Conservation (phyloP, 1,140 invertebrate genomes). For the Atopsyche davidsoni region DNA sequence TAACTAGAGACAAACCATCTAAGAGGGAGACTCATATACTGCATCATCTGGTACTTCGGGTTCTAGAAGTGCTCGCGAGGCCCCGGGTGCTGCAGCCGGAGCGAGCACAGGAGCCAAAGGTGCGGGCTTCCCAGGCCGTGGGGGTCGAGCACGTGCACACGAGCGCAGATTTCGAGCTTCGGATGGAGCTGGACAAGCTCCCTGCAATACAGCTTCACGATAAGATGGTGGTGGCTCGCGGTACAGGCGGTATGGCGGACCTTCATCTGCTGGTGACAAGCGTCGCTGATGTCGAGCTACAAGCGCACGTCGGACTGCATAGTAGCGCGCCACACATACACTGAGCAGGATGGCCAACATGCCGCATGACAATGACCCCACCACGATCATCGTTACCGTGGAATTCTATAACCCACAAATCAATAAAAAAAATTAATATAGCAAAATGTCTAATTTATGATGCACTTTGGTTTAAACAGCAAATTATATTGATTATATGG, state of each 20-base stretch:
- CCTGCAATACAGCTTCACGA: slow-evolving; percentile 27
- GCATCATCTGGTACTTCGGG: no score
- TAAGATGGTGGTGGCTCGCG: slow-evolving; percentile 27
- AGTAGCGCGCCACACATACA: slow-evolving; percentile 21
- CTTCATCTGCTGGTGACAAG: slow-evolving; percentile 23
- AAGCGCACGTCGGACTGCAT: slow-evolving; percentile 9
- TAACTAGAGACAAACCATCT: no score
- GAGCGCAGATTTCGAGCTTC: no score
- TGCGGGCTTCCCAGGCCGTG: no score
- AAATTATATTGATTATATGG: no score
- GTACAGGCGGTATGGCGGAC: slow-evolving; percentile 26
- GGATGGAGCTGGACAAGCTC: slow-evolving; percentile 26
- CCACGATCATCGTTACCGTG: slow-evolving; percentile 22
- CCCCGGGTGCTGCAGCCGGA: no score
- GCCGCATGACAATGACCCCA: slow-evolving; percentile 25
- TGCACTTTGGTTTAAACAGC: no score
- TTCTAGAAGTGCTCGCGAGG: no score
- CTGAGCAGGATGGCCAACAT: slow-evolving; percentile 23
- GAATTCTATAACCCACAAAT: slow-evolving; percentile 22
- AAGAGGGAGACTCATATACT: no score
- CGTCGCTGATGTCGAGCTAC: slow-evolving; percentile 15
- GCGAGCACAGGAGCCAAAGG: no score
- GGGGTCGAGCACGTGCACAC: no score
- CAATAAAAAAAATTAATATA: neutral
- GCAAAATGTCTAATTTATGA: no score